Conservation (phyloP, 2,113 vertebrate genomes). For the Actinemys pallida region DNA sequence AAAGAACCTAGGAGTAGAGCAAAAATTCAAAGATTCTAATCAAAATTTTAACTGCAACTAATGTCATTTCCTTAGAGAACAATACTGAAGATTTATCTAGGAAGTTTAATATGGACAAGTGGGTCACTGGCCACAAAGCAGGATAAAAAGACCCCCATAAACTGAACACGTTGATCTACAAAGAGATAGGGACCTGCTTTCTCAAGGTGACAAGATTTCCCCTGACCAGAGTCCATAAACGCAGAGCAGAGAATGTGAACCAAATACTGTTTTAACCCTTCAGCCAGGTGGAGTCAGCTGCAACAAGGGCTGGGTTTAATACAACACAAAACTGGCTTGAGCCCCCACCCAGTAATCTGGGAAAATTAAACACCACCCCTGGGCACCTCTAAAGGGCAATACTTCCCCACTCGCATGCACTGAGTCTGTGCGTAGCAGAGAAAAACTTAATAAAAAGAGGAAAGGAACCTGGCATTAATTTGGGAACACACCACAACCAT, state of each 20-base stretch:
- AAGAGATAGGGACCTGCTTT: not conserved
- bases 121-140: not conserved
- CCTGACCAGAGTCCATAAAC: too few species aligned
- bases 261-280: too few species aligned
- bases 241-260: too few species aligned
- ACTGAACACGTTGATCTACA: not conserved
- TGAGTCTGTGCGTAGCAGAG: not conserved
- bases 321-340: not conserved
- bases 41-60: not conserved
- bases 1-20: not conserved
- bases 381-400: not conserved
- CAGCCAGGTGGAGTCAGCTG: too few species aligned
- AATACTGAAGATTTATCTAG: not conserved
- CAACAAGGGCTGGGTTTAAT: too few species aligned
- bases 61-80: not conserved
- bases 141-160: constrained; percentile 7
- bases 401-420: not conserved
- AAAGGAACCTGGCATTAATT: not conserved
- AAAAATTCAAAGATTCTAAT: not conserved
- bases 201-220: not conserved
- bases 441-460: not conserved
- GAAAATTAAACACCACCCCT: not conserved
- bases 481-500: not conserved
- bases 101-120: not conserved
- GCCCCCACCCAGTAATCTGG: not conserved